These are phyloP conservation scores for Gambusia holbrooki DNA, from an alignment of 2,113 vertebrate species.

Conservation along the genomic window DNA sequence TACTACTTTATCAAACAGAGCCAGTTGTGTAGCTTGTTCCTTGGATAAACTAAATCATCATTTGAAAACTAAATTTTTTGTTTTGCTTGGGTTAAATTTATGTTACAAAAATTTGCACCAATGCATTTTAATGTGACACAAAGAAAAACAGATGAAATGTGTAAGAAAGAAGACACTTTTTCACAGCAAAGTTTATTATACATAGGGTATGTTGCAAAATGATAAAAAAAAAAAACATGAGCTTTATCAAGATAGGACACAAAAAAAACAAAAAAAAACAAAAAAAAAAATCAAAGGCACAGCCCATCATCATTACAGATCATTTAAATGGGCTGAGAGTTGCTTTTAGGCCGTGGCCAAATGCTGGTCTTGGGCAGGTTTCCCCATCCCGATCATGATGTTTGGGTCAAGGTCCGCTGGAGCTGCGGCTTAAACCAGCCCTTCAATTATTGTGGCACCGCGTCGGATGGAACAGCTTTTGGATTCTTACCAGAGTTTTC, in stretches of 20 bases:
- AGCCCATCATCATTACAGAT: conserved; percentile 9
- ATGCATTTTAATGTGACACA: background rate
- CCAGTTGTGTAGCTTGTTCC: background rate
- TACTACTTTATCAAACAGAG: background rate
- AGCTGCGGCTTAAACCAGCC: conserved; percentile 56
- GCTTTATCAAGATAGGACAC: background rate
- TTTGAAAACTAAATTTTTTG: background rate
- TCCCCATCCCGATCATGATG: conserved; percentile 56
- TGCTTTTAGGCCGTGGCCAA: conserved; percentile 25
- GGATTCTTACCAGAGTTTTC: conserved; percentile 47
- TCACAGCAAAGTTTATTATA: background rate
- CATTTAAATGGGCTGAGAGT: conserved; percentile 6
- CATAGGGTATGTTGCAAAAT: background rate
- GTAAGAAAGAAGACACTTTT: background rate
- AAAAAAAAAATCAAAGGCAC: background rate
- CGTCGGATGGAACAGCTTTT: conserved; percentile 40
- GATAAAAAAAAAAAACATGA: background rate
- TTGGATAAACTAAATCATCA: too few species aligned
- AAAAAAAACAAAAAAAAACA: background rate
- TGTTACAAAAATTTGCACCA: too few species aligned
- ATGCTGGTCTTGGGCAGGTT: conserved; percentile 49
- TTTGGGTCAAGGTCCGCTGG: conserved; percentile 61
- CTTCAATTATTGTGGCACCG: conserved; percentile 73
- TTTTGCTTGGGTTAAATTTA: background rate
- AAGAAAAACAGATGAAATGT: background rate